Percentiles rank a stretch among this genome's conserved stretches.
These are phyloP conservation scores for Ctenodactylus gundi DNA, from an alignment of 2,113 vertebrate species.

Conservation along the genomic window DNA sequence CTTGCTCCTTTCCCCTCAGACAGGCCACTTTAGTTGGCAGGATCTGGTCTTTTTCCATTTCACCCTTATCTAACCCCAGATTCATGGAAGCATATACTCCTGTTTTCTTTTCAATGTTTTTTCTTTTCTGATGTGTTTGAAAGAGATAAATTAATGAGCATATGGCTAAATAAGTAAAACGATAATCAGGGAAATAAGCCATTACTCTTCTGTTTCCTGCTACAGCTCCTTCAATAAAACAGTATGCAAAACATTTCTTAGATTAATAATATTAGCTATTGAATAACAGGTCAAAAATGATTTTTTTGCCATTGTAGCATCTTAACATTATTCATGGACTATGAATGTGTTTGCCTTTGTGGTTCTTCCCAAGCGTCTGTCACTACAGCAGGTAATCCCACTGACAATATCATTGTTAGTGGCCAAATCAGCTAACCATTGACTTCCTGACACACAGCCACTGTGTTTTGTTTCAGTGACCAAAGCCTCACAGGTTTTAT, in stretches of 20 bases:
- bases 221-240: not conserved
- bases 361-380: not conserved
- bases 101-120: not conserved
- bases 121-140: not conserved
- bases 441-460: not conserved
- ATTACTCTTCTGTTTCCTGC: not conserved
- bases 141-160: not conserved
- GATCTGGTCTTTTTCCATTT: not conserved
- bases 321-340: slow-evolving; percentile 26
- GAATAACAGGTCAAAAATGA: not conserved
- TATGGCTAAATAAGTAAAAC: not conserved
- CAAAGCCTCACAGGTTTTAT: not conserved
- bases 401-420: not conserved
- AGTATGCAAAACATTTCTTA: not conserved
- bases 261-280: not conserved
- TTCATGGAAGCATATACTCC: not conserved
- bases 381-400: not conserved
- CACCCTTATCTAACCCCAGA: not conserved
- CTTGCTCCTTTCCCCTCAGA: not conserved
- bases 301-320: not conserved
- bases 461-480: not conserved
- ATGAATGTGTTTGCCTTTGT: not conserved
- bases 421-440: not conserved
- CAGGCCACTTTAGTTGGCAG: not conserved
- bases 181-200: not conserved